Evolutionary conservation across 2,888 invertebrate species (phyloP), one percentile per base, ranked within the genome.

Genomic region (Eupithecia centaureata): DNA sequence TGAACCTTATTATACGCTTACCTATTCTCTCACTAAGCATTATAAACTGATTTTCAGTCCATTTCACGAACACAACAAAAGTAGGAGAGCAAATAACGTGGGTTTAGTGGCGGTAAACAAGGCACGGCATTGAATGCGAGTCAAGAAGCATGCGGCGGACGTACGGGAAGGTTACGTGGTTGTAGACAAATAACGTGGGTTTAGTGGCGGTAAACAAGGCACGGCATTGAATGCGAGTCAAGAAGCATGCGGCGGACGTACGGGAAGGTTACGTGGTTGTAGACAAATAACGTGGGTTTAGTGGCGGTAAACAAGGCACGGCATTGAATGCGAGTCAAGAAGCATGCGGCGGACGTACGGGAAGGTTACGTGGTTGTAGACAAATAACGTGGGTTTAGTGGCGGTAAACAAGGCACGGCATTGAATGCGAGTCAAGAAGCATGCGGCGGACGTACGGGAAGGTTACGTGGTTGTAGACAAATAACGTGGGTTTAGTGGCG

Each of bases 11-110:
- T 18, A 15, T 1, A 18, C n/a, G 5, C 3, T 18, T 15, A 35
- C 10, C 18, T 25, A 25, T 51, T 25, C 13, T 22, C 5, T 13
- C 5, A 1, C n/a, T 51, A 51, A 33, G 7, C 18, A 38, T 54
- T 54, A 25, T 1, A 25, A 32, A 52, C 52, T 18, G 54, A 42
- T 65, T 66, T 68, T 27, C 61, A 68, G 61, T 68, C 61, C 64
- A 68, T 68, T 68, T 51, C 57, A n/a, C 47, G 12, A 28, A 47
- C 54, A 61, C 66, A 69, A 75, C 81, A 80, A 82, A 81, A 84
- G 84, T 82, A 76, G 73, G 67, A 65, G 70, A 78, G 81, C 81
- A 86, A 85, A 85, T 85, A 85, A 78, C 76, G 68, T 62, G n/a
- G 52, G 63, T 70, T 66, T 75, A 78, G 74, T 66, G 68, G 76